These are phyloP conservation scores for Callopanchax toddi DNA, from an alignment of 2,113 vertebrate genomes.

Conservation along the genomic window DNA sequence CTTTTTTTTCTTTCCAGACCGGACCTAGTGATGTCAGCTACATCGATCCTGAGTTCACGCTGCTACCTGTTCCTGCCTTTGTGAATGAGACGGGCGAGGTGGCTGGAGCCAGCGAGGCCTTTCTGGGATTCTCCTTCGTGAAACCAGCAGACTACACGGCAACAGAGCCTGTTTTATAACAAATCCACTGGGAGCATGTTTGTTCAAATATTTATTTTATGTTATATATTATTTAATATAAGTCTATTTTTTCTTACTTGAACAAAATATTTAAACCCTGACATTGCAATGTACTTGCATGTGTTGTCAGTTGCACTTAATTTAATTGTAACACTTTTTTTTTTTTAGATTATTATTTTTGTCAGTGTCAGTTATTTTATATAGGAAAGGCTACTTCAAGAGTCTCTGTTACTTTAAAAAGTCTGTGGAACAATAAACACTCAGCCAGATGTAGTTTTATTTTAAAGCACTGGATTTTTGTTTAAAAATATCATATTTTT, in stretches of 20 bases:
- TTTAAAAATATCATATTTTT: conserved; percentile 16
- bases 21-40: conserved; percentile 79
- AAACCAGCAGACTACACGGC: conserved; percentile 47
- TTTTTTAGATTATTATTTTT: conserved; percentile 20
- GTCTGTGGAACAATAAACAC: conserved; percentile 33
- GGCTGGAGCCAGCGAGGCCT: conserved; percentile 48
- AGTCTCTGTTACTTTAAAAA: conserved; percentile 12
- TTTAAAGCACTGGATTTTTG: conserved; percentile 20
- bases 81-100: conserved; percentile 57
- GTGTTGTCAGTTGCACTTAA: conserved; percentile 2
- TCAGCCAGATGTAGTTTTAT: conserved; percentile 16
- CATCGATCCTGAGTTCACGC: conserved; percentile 79
- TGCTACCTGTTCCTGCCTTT: conserved; percentile 72
- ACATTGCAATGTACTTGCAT: background rate
- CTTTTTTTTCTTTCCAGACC: conserved; percentile 51
- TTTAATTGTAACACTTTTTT: background rate
- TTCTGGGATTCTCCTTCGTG: conserved; percentile 79
- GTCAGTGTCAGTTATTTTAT: background rate
- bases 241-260: conserved; percentile 44
- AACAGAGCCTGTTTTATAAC: conserved; percentile 43
- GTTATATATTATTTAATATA: conserved; percentile 45
- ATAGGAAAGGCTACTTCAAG: conserved; percentile 37
- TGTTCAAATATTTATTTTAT: conserved; percentile 51
- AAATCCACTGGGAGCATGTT: conserved; percentile 18
- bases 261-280: conserved; percentile 1